These are phyloP conservation scores for Phrynocephalus guinanensis DNA, from an alignment of 2,797 vertebrate genomes.

Conservation along the genomic window DNA sequence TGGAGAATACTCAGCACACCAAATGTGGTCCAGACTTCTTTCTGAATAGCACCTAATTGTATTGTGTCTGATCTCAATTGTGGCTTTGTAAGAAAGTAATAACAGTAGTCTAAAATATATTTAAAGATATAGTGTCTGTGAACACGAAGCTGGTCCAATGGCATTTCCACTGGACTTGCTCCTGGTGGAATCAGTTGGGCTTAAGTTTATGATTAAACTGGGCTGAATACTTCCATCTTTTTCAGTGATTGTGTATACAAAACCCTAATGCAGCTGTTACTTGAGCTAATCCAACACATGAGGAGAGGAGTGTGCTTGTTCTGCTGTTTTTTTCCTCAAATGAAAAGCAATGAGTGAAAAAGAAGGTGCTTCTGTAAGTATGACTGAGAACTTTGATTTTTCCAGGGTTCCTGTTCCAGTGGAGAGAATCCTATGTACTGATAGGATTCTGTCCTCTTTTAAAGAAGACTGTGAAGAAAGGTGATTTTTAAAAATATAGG, in stretches of 20 bases:
- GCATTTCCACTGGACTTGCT: not conserved
- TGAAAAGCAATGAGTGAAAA: no score
- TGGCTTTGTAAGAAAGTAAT: constrained; percentile 7
- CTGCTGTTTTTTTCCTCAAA: no score
- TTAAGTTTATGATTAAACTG: not conserved
- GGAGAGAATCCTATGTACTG: no score
- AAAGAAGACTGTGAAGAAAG: no score
- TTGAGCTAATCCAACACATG: no score
- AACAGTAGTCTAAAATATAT: not conserved
- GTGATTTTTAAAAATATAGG: no score
- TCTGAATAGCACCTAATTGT: constrained; percentile 32
- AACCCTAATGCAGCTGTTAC: no score
- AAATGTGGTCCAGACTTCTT: not conserved
- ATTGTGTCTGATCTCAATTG: constrained; percentile 21
- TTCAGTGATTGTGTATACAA: not conserved
- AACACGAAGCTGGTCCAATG: not conserved
- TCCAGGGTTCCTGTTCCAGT: no score
- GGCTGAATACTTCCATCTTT: not conserved
- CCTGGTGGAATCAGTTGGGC: not conserved
- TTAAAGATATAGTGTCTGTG: not conserved
- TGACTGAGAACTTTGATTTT: no score
- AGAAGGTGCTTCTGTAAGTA: no score
- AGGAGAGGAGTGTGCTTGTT: no score
- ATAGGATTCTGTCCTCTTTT: no score
- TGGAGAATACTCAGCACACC: not conserved